Conservation (phyloP, 2,797 vertebrate genomes). For the Periophthalmus magnuspinnatus region DNA sequence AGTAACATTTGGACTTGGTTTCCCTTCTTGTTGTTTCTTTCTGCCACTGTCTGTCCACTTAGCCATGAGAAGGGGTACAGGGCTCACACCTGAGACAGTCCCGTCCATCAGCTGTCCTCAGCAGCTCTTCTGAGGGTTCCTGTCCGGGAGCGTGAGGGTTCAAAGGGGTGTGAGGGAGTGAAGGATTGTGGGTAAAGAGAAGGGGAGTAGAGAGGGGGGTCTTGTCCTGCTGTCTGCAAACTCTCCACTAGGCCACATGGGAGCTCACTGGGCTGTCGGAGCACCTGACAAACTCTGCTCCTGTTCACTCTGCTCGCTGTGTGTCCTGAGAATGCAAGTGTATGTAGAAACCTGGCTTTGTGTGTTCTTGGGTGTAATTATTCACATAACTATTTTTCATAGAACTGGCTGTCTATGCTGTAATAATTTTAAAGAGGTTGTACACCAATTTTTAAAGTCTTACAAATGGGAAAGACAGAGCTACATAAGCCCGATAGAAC, state of each 20-base stretch:
- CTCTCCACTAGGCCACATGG: constrained; percentile 62
- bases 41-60: constrained; percentile 51
- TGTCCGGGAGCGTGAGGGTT: constrained; percentile 62
- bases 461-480: neutral
- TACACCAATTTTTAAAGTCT: neutral
- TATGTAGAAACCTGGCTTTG: constrained; percentile 1
- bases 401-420: neutral
- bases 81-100: constrained; percentile 58
- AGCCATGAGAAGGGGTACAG: constrained; percentile 28
- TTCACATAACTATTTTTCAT: neutral
- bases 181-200: constrained; percentile 17
- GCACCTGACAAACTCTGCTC: constrained; percentile 61
- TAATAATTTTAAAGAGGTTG: neutral
- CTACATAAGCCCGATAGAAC: neutral
- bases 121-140: constrained; percentile 68
- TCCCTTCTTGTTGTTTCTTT: constrained; percentile 16
- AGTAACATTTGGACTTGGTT: constrained; percentile 26
- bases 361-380: constrained; percentile 2
- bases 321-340: constrained; percentile 35
- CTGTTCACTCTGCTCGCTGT: constrained; percentile 58
- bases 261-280: constrained; percentile 62
- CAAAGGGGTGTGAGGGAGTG: constrained; percentile 29
- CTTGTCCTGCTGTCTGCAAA: constrained; percentile 71
- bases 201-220: constrained; percentile 47
- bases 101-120: constrained; percentile 67